Percentiles rank a stretch among this genome's conserved stretches.
Evolutionary conservation across 1,140 invertebrate genomes (phyloP).

Genomic region (Ladona fulva): DNA sequence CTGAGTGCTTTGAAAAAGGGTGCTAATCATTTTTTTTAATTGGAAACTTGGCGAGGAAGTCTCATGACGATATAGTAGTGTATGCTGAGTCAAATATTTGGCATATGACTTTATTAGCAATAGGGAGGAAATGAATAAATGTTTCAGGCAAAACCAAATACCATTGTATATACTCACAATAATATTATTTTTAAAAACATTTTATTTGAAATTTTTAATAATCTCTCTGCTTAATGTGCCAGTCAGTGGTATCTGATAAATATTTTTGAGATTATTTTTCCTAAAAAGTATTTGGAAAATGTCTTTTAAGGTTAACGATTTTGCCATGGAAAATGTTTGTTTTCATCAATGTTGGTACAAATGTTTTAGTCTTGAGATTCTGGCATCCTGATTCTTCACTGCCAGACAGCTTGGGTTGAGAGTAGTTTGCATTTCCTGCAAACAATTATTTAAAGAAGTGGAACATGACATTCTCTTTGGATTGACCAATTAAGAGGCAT

Average conservation of each 20-base stretch:
- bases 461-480: neutral
- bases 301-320: neutral
- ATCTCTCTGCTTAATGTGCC: neutral
- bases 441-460: neutral
- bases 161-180: constrained; percentile 3
- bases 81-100: neutral
- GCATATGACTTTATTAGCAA: neutral
- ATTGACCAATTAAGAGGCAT: neutral
- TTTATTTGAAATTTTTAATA: neutral
- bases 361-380: neutral
- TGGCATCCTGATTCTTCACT: neutral
- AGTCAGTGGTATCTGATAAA: neutral
- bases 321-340: no score
- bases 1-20: neutral
- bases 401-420: neutral
- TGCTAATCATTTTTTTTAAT: neutral
- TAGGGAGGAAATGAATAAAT: neutral
- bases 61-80: neutral
- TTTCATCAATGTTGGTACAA: no score
- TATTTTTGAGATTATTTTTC: neutral
- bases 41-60: neutral
- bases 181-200: neutral
- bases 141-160: constrained; percentile 5
- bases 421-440: neutral
- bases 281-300: neutral